These are phyloP conservation scores for Heteromormyrus szaboi DNA, from an alignment of 2,797 vertebrate species.

Conservation along the genomic window DNA sequence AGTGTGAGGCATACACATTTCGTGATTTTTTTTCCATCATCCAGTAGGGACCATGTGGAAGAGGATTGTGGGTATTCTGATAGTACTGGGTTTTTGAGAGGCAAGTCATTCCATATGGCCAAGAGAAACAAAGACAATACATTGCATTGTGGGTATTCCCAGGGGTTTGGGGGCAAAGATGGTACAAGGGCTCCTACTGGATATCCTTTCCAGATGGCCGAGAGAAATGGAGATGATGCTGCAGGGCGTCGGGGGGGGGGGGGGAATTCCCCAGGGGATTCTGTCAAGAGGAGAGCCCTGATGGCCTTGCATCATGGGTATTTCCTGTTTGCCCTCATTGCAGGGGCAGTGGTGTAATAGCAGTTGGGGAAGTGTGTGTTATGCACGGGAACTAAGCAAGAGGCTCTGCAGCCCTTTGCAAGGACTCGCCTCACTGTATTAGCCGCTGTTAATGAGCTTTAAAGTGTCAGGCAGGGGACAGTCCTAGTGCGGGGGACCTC, in stretches of 20 bases:
- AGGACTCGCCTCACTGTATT: conserved; percentile 14
- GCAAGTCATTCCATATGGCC: neutral
- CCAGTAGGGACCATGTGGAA: neutral
- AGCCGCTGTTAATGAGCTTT: conserved; percentile 17
- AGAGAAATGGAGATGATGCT: neutral
- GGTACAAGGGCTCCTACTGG: neutral
- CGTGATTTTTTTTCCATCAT: neutral
- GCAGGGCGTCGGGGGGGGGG: neutral
- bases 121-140: neutral
- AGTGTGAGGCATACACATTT: neutral
- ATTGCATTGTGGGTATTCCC: conserved; percentile 1
- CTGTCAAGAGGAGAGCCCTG: neutral
- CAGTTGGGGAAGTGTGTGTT: neutral
- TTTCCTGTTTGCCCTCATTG: neutral
- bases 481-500: neutral
- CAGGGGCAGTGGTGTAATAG: neutral
- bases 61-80: neutral
- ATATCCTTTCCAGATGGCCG: neutral
- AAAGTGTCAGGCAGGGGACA: conserved; percentile 14
- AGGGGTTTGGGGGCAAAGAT: neutral
- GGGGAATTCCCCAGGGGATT: neutral
- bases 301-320: neutral
- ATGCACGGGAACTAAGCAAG: neutral
- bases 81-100: neutral
- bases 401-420: conserved; percentile 2